Evolutionary conservation across 2,113 vertebrate species (phyloP).

Genomic region (Crocuta crocuta): DNA sequence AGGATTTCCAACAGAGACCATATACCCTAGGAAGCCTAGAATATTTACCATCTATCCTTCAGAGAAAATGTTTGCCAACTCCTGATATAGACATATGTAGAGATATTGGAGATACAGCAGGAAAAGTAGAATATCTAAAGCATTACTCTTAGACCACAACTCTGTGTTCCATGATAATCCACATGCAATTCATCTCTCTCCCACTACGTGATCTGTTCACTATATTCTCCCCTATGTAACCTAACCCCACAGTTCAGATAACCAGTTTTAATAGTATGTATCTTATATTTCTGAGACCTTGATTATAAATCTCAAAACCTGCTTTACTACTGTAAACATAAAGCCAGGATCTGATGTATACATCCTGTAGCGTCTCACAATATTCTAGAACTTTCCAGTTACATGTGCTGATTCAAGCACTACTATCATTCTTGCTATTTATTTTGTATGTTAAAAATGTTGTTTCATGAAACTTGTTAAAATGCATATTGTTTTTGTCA

Average conservation of each 20-base stretch:
- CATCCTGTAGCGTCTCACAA: background rate
- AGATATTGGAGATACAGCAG: background rate
- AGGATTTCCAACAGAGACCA: background rate
- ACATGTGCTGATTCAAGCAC: background rate
- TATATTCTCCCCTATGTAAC: background rate
- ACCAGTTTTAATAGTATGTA: background rate
- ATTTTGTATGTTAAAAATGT: slow-evolving; percentile 32
- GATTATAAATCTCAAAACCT: background rate
- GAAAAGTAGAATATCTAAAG: background rate
- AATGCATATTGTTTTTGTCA: slow-evolving; percentile 38
- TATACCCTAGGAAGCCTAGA: background rate
- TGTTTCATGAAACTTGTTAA: slow-evolving; percentile 45
- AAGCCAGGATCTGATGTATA: background rate
- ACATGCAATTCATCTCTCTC: background rate
- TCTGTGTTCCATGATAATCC: background rate
- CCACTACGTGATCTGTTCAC: too few relatives aligned
- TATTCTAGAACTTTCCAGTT: slow-evolving; percentile 36
- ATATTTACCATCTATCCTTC: background rate
- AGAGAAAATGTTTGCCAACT: background rate
- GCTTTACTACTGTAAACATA: background rate
- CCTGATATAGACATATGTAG: background rate
- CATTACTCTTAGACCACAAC: background rate
- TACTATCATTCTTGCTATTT: background rate
- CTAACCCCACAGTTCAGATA: background rate
- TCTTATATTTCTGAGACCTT: background rate